A percentile compares a stretch with the other conserved stretches of the same genome.
Evolutionary conservation across 2,113 vertebrate species (phyloP).

Genomic region (Psilopsiagon aurifrons): DNA sequence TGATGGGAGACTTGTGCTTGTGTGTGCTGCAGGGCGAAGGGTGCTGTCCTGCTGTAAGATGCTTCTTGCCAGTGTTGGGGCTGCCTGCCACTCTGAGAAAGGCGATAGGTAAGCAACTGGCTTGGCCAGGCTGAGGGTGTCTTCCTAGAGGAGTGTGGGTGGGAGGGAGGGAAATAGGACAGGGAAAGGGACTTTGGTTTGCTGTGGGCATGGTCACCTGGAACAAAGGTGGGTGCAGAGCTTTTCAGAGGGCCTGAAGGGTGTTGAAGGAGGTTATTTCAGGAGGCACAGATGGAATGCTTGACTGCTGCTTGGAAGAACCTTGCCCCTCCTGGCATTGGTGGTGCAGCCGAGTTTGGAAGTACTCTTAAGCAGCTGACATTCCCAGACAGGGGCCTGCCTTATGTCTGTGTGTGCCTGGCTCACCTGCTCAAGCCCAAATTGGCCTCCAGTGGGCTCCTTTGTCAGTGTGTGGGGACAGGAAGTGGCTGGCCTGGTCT

Average conservation of each 20-base stretch:
- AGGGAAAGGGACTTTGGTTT: neutral
- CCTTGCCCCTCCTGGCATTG: neutral
- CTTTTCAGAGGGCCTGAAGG: neutral
- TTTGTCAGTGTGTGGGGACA: neutral
- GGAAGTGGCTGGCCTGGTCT: neutral
- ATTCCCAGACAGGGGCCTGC: neutral
- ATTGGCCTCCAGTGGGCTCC: neutral
- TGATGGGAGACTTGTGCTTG: neutral
- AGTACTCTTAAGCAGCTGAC: neutral
- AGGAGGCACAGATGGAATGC: neutral
- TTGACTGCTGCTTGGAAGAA: neutral
- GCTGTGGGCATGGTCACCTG: neutral
- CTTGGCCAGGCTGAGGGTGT: neutral
- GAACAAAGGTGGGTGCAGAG: neutral
- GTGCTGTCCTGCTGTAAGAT: slow-evolving; percentile 84
- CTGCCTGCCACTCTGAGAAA: slow-evolving; percentile 91
- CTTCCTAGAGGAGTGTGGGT: neutral
- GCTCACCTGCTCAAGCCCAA: neutral
- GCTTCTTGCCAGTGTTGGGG: slow-evolving; percentile 90
- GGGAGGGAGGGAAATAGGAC: neutral
- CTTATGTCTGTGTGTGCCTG: neutral
- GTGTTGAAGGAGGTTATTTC: neutral
- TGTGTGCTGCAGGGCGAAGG: slow-evolving; percentile 76
- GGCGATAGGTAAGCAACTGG: slow-evolving; percentile 78
- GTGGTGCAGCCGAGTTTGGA: neutral